These are phyloP conservation scores for Disparrhopalites patrizii DNA, from an alignment of 2,888 invertebrate species.

Conservation along the genomic window DNA sequence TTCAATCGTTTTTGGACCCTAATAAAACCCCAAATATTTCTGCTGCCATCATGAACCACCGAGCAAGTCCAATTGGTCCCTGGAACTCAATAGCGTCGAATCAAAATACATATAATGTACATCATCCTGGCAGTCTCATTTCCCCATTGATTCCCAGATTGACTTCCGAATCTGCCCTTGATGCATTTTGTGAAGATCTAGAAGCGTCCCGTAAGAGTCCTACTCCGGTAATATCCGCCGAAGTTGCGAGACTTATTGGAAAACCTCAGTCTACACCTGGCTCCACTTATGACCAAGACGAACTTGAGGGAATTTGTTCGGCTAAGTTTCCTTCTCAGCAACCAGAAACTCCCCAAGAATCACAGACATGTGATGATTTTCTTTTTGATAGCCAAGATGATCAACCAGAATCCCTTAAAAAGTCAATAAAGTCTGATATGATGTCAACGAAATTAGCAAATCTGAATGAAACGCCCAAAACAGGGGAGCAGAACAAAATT, in stretches of 20 bases:
- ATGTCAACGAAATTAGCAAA: neutral
- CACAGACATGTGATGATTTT: slow-evolving; percentile 35
- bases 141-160: slow-evolving; percentile 24
- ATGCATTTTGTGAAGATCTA: slow-evolving; percentile 8
- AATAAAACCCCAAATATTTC: slow-evolving; percentile 23
- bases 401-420: neutral
- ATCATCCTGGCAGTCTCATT: slow-evolving; percentile 6
- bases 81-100: slow-evolving; percentile 8
- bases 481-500: neutral
- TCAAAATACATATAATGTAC: neutral
- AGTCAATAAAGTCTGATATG: neutral
- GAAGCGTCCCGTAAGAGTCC: neutral
- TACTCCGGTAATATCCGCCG: neutral
- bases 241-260: slow-evolving; percentile 24
- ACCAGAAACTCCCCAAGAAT: slow-evolving; percentile 47
- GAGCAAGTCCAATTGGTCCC: slow-evolving; percentile 15
- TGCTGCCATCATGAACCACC: slow-evolving; percentile 15
- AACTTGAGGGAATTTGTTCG: slow-evolving; percentile 53
- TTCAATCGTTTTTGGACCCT: slow-evolving; percentile 20
- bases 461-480: slow-evolving; percentile 16
- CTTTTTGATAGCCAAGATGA: slow-evolving; percentile 40
- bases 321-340: slow-evolving; percentile 57
- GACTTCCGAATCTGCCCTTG: slow-evolving; percentile 29
- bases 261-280: neutral
- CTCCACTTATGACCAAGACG: slow-evolving; percentile 9